Evolutionary conservation across 2,888 invertebrate species (phyloP).

Genomic region (Bimastos eiseni): DNA sequence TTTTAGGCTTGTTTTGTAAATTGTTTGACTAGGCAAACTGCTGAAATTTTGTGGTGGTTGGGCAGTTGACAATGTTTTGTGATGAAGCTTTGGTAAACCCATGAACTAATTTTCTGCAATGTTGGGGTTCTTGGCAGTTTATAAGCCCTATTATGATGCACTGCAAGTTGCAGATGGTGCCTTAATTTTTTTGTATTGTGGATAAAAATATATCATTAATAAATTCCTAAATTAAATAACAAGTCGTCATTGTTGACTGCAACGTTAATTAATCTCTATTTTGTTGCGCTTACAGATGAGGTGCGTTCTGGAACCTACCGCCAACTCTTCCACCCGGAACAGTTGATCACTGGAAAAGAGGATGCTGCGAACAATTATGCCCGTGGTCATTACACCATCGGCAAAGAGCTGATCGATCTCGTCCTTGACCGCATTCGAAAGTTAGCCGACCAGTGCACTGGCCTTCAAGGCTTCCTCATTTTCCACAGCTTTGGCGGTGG

Average conservation of each 20-base stretch:
- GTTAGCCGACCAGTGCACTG: conserved; percentile 62
- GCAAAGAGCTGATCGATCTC: conserved; percentile 52
- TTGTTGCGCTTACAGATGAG: conserved; percentile 47
- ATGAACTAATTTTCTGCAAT: not conserved
- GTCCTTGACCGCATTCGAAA: conserved; percentile 61
- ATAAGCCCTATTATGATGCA: not conserved
- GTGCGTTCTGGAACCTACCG: conserved; percentile 52
- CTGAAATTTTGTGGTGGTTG: not conserved
- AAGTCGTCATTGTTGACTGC: too few species aligned
- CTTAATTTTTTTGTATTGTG: too few species aligned
- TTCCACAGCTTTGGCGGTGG: conserved; percentile 59
- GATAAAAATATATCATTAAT: too few species aligned
- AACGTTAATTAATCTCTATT: not conserved
- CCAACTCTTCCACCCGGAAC: conserved; percentile 55
- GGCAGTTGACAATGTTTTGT: not conserved
- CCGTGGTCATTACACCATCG: conserved; percentile 54
- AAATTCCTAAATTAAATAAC: too few species aligned
- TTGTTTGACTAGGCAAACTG: not conserved
- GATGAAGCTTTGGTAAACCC: not conserved
- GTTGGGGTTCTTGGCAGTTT: not conserved
- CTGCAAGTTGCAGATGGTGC: too few species aligned
- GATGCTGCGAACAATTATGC: conserved; percentile 56
- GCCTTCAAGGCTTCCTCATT: conserved; percentile 60
- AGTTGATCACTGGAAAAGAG: conserved; percentile 54
- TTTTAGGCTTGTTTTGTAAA: not conserved